Evolutionary conservation across 2,888 invertebrate genomes (phyloP).

Genomic region (Hipparchia sbordonii): DNA sequence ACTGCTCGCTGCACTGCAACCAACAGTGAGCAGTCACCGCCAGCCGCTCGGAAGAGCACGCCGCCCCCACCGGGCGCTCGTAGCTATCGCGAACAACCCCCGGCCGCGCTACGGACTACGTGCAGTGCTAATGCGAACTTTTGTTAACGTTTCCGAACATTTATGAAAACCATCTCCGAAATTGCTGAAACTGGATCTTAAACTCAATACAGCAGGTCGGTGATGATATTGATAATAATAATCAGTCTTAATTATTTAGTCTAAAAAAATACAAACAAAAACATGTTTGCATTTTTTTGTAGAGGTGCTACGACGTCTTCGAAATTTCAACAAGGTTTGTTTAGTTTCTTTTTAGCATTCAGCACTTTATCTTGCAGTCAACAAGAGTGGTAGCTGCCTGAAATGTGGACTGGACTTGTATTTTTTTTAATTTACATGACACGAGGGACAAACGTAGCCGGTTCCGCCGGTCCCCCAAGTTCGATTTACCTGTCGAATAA

Average conservation of each 20-base stretch:
- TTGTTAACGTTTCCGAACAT: constrained; percentile 37
- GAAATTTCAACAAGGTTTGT: constrained; percentile 30
- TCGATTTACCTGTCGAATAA: constrained; percentile 80
- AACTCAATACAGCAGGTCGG: constrained; percentile 51
- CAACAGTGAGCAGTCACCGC: constrained; percentile 75
- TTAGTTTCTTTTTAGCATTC: constrained; percentile 23
- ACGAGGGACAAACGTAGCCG: constrained; percentile 56
- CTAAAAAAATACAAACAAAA: constrained; percentile 18
- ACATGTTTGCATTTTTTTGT: constrained; percentile 41
- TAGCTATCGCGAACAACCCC: constrained; percentile 65
- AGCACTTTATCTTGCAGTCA: constrained; percentile 23
- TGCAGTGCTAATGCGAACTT: constrained; percentile 69
- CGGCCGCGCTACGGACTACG: constrained; percentile 66
- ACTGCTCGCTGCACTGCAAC: constrained; percentile 53
- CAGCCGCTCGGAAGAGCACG: constrained; percentile 75
- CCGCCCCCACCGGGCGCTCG: constrained; percentile 77
- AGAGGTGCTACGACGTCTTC: constrained; percentile 52
- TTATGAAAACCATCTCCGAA: constrained; percentile 37
- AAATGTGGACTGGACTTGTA: constrained; percentile 22
- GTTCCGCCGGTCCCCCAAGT: constrained; percentile 75
- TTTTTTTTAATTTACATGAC: constrained; percentile 41
- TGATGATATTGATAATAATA: constrained; percentile 41
- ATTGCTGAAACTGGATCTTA: constrained; percentile 48
- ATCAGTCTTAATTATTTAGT: constrained; percentile 31
- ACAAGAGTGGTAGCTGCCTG: constrained; percentile 26